phyloP scores from a whole-genome alignment of 2,113 vertebrate species.

The Corvus cornix region DNA sequence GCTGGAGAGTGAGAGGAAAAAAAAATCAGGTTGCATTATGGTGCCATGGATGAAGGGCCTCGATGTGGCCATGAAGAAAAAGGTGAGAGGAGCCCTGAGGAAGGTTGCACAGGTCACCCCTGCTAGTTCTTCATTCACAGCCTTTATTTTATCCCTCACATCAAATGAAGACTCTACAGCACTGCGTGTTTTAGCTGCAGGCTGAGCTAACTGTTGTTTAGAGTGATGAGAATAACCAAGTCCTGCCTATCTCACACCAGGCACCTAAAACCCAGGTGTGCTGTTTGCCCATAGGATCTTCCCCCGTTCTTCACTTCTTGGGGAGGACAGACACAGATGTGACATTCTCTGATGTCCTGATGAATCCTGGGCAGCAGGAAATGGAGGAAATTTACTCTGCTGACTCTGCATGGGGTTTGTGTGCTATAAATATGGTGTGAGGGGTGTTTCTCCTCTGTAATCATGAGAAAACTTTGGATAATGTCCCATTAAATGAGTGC shows the following conservation, averaged over 20 bases:
- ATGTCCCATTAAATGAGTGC: rapidly evolving
- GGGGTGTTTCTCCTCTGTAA: not conserved
- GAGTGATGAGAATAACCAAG: not conserved
- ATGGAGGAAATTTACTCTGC: not conserved
- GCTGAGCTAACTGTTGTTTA: not conserved
- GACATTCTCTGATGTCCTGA: not conserved
- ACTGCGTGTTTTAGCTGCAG: not conserved
- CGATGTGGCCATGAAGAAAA: not conserved
- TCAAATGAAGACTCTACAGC: not conserved
- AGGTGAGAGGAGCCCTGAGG: not conserved
- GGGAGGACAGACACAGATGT: rapidly evolving
- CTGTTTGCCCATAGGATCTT: not conserved
- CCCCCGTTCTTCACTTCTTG: not conserved
- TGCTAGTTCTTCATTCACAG: not conserved
- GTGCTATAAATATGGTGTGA: not conserved
- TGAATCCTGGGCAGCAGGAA: not conserved
- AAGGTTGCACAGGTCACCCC: not conserved
- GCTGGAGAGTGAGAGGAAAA: not conserved
- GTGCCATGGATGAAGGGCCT: not conserved
- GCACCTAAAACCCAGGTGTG: not conserved
- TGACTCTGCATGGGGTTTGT: not conserved
- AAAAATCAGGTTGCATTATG: not conserved
- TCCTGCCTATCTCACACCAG: not conserved
- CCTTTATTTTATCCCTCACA: not conserved
- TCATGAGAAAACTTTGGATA: not conserved